phyloP scores from a whole-genome alignment of 2,797 vertebrate genomes.

The Pseudocheirus occidentalis region DNA sequence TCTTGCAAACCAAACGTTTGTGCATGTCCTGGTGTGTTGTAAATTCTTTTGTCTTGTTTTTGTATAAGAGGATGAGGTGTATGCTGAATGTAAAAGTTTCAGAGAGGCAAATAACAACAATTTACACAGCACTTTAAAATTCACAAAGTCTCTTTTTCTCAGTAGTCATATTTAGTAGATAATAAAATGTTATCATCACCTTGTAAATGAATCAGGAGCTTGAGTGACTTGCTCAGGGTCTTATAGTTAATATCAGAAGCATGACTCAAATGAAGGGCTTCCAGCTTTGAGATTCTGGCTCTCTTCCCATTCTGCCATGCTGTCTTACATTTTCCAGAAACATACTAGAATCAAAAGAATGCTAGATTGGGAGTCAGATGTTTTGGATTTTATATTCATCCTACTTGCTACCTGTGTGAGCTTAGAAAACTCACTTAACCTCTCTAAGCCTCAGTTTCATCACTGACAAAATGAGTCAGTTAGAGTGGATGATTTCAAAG shows the following conservation, averaged over 20 bases:
- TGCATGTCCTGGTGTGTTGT: background rate
- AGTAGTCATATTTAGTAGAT: background rate
- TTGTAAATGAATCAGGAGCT: background rate
- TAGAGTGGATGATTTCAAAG: background rate
- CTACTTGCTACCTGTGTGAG: background rate
- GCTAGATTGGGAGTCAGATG: background rate
- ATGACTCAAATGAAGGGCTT: background rate
- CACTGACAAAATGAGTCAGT: background rate
- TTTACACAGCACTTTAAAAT: background rate
- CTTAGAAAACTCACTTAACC: background rate
- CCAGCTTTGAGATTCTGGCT: background rate
- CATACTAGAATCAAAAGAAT: background rate
- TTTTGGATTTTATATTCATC: background rate
- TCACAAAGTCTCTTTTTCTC: background rate
- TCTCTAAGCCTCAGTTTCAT: background rate
- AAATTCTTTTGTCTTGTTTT: background rate
- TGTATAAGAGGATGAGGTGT: background rate
- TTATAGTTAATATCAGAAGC: background rate
- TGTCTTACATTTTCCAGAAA: background rate
- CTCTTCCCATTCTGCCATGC: background rate
- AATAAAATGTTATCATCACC: background rate
- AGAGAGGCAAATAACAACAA: background rate
- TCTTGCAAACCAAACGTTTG: background rate
- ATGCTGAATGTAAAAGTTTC: background rate
- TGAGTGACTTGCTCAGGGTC: background rate